phyloP scores from a whole-genome alignment of 2,797 vertebrate genomes.

The Peromyscus attwateri region DNA sequence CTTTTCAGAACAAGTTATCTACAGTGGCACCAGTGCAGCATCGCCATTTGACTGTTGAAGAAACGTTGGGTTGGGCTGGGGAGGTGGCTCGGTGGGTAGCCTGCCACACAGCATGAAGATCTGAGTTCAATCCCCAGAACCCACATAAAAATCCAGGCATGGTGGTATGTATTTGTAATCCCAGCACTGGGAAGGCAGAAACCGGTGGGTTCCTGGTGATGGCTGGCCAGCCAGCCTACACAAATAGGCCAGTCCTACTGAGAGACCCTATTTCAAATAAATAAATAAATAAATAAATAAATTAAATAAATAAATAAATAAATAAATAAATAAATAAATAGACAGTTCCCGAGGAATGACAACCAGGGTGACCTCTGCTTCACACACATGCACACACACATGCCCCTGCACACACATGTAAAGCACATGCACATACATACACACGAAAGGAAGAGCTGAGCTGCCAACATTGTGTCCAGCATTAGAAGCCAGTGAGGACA shows the following conservation, averaged over 20 bases:
- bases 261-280: not conserved
- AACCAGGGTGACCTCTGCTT: not conserved
- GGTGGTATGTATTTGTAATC: not conserved
- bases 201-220: not conserved
- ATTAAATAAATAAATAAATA: no score
- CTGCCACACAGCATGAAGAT: not conserved
- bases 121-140: not conserved
- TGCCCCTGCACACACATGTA: no score
- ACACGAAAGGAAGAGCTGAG: not conserved
- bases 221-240: not conserved
- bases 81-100: not conserved
- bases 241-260: not conserved
- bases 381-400: not conserved
- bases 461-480: not conserved
- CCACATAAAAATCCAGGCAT: not conserved
- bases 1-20: constrained; percentile 15
- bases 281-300: no score
- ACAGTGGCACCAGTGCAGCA: not conserved
- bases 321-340: no score
- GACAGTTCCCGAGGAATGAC: not conserved
- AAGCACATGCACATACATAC: not conserved
- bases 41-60: not conserved
- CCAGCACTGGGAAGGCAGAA: not conserved
- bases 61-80: not conserved
- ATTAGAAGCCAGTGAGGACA: not conserved